Conservation (phyloP, 2,113 vertebrate species). For the Neotoma lepida region DNA sequence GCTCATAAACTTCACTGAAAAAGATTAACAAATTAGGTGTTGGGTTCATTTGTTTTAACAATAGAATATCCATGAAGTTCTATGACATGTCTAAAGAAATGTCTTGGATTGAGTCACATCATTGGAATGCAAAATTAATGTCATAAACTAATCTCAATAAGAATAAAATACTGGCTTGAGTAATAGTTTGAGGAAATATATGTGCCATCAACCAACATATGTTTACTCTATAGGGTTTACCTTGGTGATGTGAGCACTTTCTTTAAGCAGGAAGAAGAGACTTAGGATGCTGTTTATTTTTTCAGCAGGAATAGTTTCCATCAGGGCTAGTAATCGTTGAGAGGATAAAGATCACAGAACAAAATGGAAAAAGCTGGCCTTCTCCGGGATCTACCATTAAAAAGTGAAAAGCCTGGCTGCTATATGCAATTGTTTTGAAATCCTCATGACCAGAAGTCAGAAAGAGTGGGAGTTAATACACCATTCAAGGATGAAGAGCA, state of each 20-base stretch:
- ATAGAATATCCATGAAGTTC: not conserved
- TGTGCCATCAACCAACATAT: not conserved
- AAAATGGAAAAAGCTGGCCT: not conserved
- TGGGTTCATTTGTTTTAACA: constrained; percentile 7
- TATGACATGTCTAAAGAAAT: constrained; percentile 14
- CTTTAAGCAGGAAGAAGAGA: constrained; percentile 15
- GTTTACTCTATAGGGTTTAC: not conserved
- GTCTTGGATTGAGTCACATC: not conserved
- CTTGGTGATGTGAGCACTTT: not conserved
- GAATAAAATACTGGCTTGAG: constrained; percentile 6
- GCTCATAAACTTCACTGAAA: not conserved
- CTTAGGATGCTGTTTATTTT: constrained; percentile 21
- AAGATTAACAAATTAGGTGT: constrained; percentile 32
- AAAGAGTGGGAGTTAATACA: constrained; percentile 68
- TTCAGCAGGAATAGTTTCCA: constrained; percentile 41
- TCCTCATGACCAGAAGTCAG: constrained; percentile 63
- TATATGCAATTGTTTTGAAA: constrained; percentile 65
- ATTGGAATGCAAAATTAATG: not conserved
- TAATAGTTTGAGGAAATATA: not conserved
- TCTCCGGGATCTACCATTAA: constrained; percentile 47
- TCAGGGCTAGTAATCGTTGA: constrained; percentile 51
- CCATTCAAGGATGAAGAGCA: constrained; percentile 43
- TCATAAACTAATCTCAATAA: not conserved
- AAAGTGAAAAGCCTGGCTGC: constrained; percentile 61
- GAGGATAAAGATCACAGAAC: constrained; percentile 18